These are phyloP conservation scores for Brienomyrus brachyistius DNA, from an alignment of 2,113 vertebrate species.

Conservation along the genomic window DNA sequence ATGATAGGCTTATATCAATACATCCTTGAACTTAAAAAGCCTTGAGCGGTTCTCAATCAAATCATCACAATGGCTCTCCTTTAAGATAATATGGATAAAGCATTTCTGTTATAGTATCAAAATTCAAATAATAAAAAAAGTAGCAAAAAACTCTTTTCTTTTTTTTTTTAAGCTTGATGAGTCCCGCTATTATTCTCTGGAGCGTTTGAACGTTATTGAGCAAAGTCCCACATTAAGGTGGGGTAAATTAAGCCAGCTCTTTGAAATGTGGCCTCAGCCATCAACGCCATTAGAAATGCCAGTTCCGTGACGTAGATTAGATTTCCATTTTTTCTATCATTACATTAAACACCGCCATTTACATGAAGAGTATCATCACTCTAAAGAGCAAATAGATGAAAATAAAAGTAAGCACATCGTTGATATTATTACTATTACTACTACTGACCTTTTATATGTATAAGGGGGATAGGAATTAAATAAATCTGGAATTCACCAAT, in stretches of 20 bases:
- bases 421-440: not conserved
- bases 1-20: slow-evolving; percentile 94
- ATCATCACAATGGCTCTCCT: slow-evolving; percentile 79
- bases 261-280: slow-evolving; percentile 58
- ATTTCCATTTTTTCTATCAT: slow-evolving; percentile 18
- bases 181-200: slow-evolving; percentile 79
- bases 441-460: not conserved
- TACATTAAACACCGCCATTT: not conserved
- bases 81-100: slow-evolving; percentile 85
- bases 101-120: slow-evolving; percentile 90
- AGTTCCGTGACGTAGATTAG: slow-evolving; percentile 7
- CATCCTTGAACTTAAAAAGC: slow-evolving; percentile 85
- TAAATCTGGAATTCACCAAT: not conserved
- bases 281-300: not conserved
- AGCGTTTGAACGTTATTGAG: slow-evolving; percentile 77
- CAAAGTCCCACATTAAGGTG: slow-evolving; percentile 74
- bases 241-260: slow-evolving; percentile 71
- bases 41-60: slow-evolving; percentile 76
- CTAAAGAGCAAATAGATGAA: not conserved
- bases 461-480: not conserved
- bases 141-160: slow-evolving; percentile 75
- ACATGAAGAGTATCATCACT: not conserved
- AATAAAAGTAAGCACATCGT: not conserved
- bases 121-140: slow-evolving; percentile 69
- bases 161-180: slow-evolving; percentile 60